Base-by-base conservation (phyloP, 2,888 invertebrate species). In the Bombyx huttoni region DNA sequence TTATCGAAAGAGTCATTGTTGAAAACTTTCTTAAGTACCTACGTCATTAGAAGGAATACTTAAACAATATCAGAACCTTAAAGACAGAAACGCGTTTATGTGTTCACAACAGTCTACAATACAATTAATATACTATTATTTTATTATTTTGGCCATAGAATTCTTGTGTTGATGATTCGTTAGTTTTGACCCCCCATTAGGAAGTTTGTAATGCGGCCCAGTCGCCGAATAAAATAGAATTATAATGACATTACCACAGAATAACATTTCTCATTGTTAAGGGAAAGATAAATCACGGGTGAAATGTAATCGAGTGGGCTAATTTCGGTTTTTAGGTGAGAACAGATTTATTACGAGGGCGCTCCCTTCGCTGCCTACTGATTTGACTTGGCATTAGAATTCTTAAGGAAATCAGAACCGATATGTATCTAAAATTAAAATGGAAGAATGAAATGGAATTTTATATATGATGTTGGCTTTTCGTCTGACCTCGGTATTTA, bases 261-360 rank as follows among this genome's bases (percentile, higher is more conserved):
- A 40, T 40, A 40, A 40, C 40, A 40, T 63, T 67, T 60, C 58
- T 62, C 64, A 68, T 58, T 61, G 67, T 66, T 57, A 60, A 62
- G 51, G 49, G 59, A 60, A 70, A 75, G 73, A 76, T 68, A 70
- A 69, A 75, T 73, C 66, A 65, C 72, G 61, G 64, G 58, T 60
- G 48, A 68, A 71, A 70, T 73, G 70, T 70, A 70, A 75, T 75
- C 72, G 69, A 54, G 59, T 40, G 58, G 58, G 58, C 67, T 75
- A 75, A 75, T 73, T 74, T 73, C 66, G 68, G 68, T 72, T 73
- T 72, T 73, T 71, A 70, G 68, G 68, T 64, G 66, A 59, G 63
- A 67, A 67, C 56, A 70, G 74, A 74, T 75, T 74, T 75, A 75
- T 73, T 63, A 60, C 59, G 45, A 1, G 54, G 63, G 65, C 14